These are phyloP conservation scores for Diabrotica undecimpunctata DNA, from an alignment of 1,140 invertebrate species.

Conservation along the genomic window DNA sequence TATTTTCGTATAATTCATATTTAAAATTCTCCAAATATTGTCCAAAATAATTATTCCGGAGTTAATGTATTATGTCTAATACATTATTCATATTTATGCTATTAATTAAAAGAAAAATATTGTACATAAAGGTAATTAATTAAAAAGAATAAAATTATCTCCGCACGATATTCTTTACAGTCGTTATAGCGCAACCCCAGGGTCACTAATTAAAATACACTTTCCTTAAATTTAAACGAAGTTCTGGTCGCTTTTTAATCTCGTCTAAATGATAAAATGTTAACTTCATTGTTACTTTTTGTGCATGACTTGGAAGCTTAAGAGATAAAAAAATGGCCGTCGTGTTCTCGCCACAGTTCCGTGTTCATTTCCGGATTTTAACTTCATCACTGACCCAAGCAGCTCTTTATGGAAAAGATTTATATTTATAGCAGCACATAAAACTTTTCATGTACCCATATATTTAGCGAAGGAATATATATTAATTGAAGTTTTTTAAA, in stretches of 20 bases:
- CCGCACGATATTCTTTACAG: background rate
- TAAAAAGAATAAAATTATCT: background rate
- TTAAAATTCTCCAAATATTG: too few relatives aligned
- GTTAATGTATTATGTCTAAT: too few relatives aligned
- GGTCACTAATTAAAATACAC: slow-evolving; percentile 2
- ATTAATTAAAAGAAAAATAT: too few relatives aligned
- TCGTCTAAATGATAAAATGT: background rate
- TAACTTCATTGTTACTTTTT: slow-evolving; percentile 3
- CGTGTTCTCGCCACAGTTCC: background rate
- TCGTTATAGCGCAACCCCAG: background rate
- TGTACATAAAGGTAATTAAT: too few relatives aligned
- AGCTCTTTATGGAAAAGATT: background rate
- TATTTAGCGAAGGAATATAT: too few relatives aligned
- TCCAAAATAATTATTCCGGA: too few relatives aligned
- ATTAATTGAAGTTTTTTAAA: too few relatives aligned
- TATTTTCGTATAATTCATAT: too few relatives aligned
- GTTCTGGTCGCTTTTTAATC: slow-evolving; percentile 1
- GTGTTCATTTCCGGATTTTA: background rate
- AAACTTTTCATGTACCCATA: too few relatives aligned
- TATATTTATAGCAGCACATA: background rate
- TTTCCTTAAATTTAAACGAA: background rate
- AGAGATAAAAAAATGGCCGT: background rate
- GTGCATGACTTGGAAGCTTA: slow-evolving; percentile 1
- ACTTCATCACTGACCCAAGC: background rate
- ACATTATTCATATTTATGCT: too few relatives aligned